A percentile compares a stretch with the other conserved stretches of the same genome.
Evolutionary conservation across 2,888 invertebrate genomes (phyloP).

Genomic region (Parnassius orleans): DNA sequence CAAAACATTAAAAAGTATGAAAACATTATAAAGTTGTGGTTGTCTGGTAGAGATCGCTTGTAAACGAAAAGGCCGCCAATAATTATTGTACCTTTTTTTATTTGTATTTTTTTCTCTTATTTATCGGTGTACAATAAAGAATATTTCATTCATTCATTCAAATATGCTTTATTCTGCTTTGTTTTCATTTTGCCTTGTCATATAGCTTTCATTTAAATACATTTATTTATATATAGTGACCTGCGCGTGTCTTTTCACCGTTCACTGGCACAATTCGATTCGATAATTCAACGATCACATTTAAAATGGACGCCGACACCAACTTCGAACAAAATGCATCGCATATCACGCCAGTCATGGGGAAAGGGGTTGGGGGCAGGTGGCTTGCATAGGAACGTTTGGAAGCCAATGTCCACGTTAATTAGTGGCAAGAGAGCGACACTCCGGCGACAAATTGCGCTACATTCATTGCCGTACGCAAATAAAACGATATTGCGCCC

Average conservation of each 20-base stretch:
- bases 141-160: too few species aligned
- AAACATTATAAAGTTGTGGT: too few species aligned
- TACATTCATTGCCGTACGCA: slow-evolving; percentile 56
- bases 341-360: slow-evolving; percentile 9
- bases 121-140: too few species aligned
- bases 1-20: too few species aligned
- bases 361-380: slow-evolving; percentile 20
- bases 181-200: too few species aligned
- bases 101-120: too few species aligned
- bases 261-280: background rate
- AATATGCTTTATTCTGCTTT: too few species aligned
- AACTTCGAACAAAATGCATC: slow-evolving; percentile 9
- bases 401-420: slow-evolving; percentile 69
- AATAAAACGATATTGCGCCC: slow-evolving; percentile 47
- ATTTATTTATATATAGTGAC: background rate
- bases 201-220: background rate
- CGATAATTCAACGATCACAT: slow-evolving; percentile 13
- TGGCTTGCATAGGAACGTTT: slow-evolving; percentile 59
- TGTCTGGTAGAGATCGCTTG: too few species aligned
- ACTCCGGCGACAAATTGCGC: slow-evolving; percentile 67
- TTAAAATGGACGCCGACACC: background rate
- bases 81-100: too few species aligned
- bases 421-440: slow-evolving; percentile 67
- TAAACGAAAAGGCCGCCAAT: too few species aligned
- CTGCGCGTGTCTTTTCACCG: slow-evolving; percentile 1